Conservation (phyloP, 2,888 invertebrate genomes). For the Willowsia nigromaculata region DNA sequence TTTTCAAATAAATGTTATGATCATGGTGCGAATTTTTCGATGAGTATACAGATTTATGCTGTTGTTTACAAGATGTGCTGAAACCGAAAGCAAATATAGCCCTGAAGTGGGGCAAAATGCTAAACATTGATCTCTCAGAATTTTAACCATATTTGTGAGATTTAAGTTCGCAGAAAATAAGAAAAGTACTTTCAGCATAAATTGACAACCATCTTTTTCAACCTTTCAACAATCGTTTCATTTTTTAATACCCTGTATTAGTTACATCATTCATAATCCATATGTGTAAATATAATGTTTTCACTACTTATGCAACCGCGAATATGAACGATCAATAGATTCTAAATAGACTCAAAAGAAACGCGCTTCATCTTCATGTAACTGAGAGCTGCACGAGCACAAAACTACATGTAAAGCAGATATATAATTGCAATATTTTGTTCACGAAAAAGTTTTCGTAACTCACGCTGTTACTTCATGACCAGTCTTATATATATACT, state of each 20-base stretch:
- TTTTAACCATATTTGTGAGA: not conserved
- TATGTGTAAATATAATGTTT: not conserved
- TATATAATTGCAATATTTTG: not conserved
- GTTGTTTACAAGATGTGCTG: not conserved
- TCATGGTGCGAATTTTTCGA: not conserved
- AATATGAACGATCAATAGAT: not conserved
- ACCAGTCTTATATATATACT: slow-evolving; percentile 22
- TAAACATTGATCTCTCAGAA: not conserved
- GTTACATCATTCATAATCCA: not conserved
- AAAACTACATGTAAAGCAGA: not conserved
- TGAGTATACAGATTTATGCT: not conserved
- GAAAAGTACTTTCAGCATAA: not conserved
- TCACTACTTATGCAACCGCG: not conserved
- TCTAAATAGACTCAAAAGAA: not conserved
- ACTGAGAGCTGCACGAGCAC: not conserved
- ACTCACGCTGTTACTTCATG: not conserved
- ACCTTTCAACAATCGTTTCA: not conserved
- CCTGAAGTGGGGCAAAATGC: not conserved
- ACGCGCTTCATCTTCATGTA: not conserved
- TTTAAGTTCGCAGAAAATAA: not conserved
- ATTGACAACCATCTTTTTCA: not conserved
- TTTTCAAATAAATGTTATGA: not conserved
- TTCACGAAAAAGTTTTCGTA: not conserved
- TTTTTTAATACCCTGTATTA: slow-evolving; percentile 11
- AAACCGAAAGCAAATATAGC: not conserved